Conservation (phyloP, 30 jellyfish, hydroid and myxozoan species). For the Pelagia noctiluca region DNA sequence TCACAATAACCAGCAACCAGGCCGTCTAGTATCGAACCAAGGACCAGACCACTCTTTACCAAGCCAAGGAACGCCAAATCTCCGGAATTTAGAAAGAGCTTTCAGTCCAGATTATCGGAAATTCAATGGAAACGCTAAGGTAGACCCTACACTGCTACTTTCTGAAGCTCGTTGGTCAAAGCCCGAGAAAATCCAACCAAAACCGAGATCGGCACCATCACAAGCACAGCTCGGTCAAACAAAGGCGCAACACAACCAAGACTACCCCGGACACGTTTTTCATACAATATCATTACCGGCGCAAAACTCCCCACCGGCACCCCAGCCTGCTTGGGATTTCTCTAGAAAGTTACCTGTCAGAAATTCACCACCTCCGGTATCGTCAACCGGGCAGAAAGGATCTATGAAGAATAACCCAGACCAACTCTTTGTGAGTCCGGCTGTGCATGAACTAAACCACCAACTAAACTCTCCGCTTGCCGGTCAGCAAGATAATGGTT, state of each 20-base stretch:
- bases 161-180: conserved; percentile 77
- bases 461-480: conserved; percentile 4
- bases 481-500: background rate
- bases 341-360: conserved; percentile 52
- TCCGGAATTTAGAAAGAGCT: conserved; percentile 48
- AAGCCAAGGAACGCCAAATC: background rate
- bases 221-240: too few relatives aligned
- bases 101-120: conserved; percentile 45
- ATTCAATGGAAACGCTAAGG: conserved; percentile 61
- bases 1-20: background rate
- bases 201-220: conserved; percentile 45
- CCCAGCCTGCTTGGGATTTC: conserved; percentile 13
- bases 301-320: background rate
- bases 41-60: background rate
- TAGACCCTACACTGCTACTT: conserved; percentile 58
- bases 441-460: conserved; percentile 38
- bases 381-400: background rate
- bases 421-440: conserved; percentile 40
- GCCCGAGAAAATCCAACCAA: conserved; percentile 50
- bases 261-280: conserved; percentile 58
- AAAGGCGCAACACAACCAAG: too few relatives aligned
- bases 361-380: background rate
- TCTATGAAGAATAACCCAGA: conserved; percentile 29
- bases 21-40: background rate
- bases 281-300: conserved; percentile 62